phyloP scores from a whole-genome alignment of 1,140 invertebrate species.

The Scaptodrosophila lebanonensis region DNA sequence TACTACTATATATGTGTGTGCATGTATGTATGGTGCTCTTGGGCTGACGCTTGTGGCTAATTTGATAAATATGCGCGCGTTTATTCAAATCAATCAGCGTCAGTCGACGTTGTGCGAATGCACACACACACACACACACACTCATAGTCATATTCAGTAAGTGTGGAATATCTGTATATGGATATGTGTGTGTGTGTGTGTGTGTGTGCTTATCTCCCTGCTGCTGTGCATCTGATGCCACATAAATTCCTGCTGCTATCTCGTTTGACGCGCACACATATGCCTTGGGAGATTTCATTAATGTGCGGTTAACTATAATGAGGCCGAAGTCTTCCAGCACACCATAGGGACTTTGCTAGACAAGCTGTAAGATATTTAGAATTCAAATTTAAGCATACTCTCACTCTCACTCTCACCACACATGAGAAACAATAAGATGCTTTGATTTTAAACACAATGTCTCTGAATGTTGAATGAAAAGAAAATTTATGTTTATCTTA shows the following conservation, averaged over 20 bases:
- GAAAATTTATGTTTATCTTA: no score
- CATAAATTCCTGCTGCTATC: conserved; percentile 57
- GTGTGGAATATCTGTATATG: not conserved
- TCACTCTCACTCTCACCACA: no score
- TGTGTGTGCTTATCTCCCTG: conserved; percentile 28
- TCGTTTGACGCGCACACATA: conserved; percentile 10
- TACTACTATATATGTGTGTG: conserved; percentile 23
- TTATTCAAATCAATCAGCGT: conserved; percentile 76
- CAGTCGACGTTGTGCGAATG: conserved; percentile 27
- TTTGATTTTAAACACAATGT: no score
- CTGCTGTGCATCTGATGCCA: conserved; percentile 44
- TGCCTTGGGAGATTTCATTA: conserved; percentile 59
- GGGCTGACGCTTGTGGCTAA: conserved; percentile 56
- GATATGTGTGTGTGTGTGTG: not conserved
- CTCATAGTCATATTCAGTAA: not conserved
- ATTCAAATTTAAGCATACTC: no score
- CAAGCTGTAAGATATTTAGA: no score
- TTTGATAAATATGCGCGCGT: conserved; percentile 73
- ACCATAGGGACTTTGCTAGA: conserved; percentile 20
- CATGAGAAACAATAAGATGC: no score
- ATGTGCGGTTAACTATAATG: conserved; percentile 70
- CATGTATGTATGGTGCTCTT: conserved; percentile 6
- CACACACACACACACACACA: not conserved
- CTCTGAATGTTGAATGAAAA: no score
- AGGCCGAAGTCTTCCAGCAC: conserved; percentile 30